Base-by-base conservation (phyloP, 2,888 invertebrate genomes). In the Halictus ligatus region DNA sequence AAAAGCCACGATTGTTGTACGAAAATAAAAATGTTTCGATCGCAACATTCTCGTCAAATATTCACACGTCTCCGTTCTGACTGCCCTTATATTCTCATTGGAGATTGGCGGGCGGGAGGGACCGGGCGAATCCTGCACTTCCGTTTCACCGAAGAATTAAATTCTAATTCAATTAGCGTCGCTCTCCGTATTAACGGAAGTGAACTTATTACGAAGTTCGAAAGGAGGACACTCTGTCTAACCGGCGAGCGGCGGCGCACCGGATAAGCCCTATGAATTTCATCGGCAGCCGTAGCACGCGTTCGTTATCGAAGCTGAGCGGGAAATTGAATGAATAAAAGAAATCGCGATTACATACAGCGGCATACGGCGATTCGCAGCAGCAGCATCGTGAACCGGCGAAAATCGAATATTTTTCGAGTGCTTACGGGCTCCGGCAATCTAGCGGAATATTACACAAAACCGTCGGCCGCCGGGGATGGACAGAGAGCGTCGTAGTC, bases 291-390 rank as follows among this genome's bases (percentile, higher is more conserved):
- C 75, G n/a, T 79, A 72, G 58, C 40, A 29, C 48, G 72, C 13
- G 72, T 48, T 79, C 79, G 74, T 76, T 74, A 71, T 69, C 69
- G 74, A 35, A 35, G 58, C 46, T 35, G 69, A 75, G 8, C 40
- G 43, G 40, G n/a, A 54, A 71, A 43, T 54, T 75, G 77, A 81
- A 86, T 71, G 86, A 86, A 86, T 86, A 86, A 86, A 86, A 86
- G 81, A 86, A 86, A 58, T 35, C 15, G 40, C 60, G 60, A 29
- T 75, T 83, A 40, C 83, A 58, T 35, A 46, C 7, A 40, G 21
- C 15, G 8, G 8, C 18, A 29, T 72, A 72, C 13, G 15, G 54
- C 58, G 12, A 58, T n/a, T n/a, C 58, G 58, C n/a, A 58, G 58
- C 18, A 50, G 50, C 58, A 58, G 58, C 25, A 7, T 69, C n/a